Base-by-base conservation (phyloP, 2,888 invertebrate species). In the Lysandra coridon region DNA sequence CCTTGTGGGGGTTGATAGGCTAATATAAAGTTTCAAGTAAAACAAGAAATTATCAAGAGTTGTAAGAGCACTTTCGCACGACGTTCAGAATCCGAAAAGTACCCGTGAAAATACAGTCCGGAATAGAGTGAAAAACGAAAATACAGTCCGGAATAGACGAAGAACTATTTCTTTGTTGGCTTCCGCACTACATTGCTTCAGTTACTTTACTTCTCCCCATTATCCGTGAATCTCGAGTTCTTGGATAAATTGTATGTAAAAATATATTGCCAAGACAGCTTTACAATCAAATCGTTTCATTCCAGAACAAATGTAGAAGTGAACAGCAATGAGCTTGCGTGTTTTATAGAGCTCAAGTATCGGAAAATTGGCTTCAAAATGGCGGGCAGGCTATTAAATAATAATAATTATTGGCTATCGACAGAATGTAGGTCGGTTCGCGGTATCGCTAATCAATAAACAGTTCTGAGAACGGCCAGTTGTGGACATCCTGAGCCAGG, bases 381-480 rank as follows among this genome's bases (percentile, higher is more conserved):
- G 57, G 57, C 17, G 57, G 17, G 17, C 17, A 17, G 0, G 64
- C 23, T 64, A 64, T 64, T 23, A 64, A 64, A 64, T 64, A 64
- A 64, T 64, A 62, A 62, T 23, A 64, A 30, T 64, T 30, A 30
- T 64, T 30, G 62, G 30, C 64, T 64, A 30, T 64, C 64, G 62
- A 23, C 23, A 62, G 12, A 64, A 64, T 64, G 69, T 69, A 33
- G 69, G 69, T 69, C 69, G 69, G 69, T 69, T 69, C 69, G 33
- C 69, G 30, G 69, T 57, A 57, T 33, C 30, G 10, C 33, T 69
- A 33, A 69, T 69, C 69, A 69, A 69, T 69, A 69, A 69, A 64
- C 62, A 33, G 69, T 69, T 69, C 69, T 33, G 12, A 69, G 69
- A 69, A 69, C 33, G 33, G 69, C 30, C 69, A 33, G 33, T 64